Conservation (phyloP, 53 echinoderm and acorn worm genomes). For the Apostichopus leukothele region DNA sequence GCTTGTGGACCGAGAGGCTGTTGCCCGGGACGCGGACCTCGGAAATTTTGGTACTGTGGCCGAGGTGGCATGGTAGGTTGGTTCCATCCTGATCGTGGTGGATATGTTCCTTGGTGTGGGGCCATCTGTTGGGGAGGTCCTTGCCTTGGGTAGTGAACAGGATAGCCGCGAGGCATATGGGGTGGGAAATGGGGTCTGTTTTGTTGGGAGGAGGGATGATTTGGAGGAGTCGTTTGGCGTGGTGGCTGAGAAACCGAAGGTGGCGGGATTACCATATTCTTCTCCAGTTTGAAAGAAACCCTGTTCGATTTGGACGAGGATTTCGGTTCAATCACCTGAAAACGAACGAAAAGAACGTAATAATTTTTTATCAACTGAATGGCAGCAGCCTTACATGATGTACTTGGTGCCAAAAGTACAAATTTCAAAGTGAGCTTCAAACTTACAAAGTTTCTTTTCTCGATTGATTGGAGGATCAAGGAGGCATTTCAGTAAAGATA, state of each 20-base stretch:
- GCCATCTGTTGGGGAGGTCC: constrained; percentile 41
- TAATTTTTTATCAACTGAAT: too few species aligned
- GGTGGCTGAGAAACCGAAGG: not conserved
- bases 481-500: too few species aligned
- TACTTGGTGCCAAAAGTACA: too few species aligned
- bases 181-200: constrained; percentile 37
- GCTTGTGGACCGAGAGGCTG: constrained; percentile 47
- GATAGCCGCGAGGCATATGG: constrained; percentile 44
- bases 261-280: constrained; percentile 33
- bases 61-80: constrained; percentile 52
- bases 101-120: constrained; percentile 37
- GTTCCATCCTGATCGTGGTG: constrained; percentile 48
- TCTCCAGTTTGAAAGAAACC: constrained; percentile 39
- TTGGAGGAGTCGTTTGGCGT: constrained; percentile 24
- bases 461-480: too few species aligned
- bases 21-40: constrained; percentile 23
- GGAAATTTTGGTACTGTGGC: constrained; percentile 37
- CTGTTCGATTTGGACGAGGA: not conserved
- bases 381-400: too few species aligned
- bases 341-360: not conserved
- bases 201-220: constrained; percentile 33
- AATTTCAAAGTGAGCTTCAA: too few species aligned
- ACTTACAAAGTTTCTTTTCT: too few species aligned
- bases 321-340: constrained; percentile 47
- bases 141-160: constrained; percentile 41